Conservation (phyloP, 2,888 invertebrate genomes). For the Itoplectis maculator region DNA sequence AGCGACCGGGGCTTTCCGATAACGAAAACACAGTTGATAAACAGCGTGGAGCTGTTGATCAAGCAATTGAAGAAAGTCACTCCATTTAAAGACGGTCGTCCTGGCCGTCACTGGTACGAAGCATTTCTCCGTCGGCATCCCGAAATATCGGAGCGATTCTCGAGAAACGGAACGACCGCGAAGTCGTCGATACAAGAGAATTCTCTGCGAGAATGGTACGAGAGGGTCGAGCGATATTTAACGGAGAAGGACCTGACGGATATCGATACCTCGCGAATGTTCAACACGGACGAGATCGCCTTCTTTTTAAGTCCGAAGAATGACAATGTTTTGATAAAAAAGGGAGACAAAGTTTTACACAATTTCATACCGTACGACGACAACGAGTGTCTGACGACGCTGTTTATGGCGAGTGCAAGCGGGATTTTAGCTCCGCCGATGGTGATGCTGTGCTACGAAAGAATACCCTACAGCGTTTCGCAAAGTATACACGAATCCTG, state of each 20-base stretch:
- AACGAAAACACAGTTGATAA: slow-evolving; percentile 75
- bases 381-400: slow-evolving; percentile 73
- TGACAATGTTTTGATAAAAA: slow-evolving; percentile 76
- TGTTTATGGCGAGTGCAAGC: slow-evolving; percentile 69
- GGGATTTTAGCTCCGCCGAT: slow-evolving; percentile 66
- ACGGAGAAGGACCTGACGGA: slow-evolving; percentile 68
- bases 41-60: slow-evolving; percentile 73
- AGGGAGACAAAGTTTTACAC: slow-evolving; percentile 74
- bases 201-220: slow-evolving; percentile 76
- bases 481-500: slow-evolving; percentile 62
- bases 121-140: slow-evolving; percentile 78
- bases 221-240: slow-evolving; percentile 73
- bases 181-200: slow-evolving; percentile 75
- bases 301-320: slow-evolving; percentile 80
- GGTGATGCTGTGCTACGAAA: slow-evolving; percentile 65
- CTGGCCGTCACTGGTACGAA: slow-evolving; percentile 79
- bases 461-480: slow-evolving; percentile 62
- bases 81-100: slow-evolving; percentile 76
- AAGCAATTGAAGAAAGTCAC: slow-evolving; percentile 64
- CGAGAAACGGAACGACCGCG: slow-evolving; percentile 75
- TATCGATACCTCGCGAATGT: slow-evolving; percentile 75
- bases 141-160: slow-evolving; percentile 71
- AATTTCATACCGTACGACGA: slow-evolving; percentile 69
- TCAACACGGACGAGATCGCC: slow-evolving; percentile 81
- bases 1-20: slow-evolving; percentile 77